A percentile compares a stretch with the other conserved stretches of the same genome.
These are phyloP conservation scores for Thelaira solivaga DNA, from an alignment of 2,888 invertebrate species.

Conservation along the genomic window DNA sequence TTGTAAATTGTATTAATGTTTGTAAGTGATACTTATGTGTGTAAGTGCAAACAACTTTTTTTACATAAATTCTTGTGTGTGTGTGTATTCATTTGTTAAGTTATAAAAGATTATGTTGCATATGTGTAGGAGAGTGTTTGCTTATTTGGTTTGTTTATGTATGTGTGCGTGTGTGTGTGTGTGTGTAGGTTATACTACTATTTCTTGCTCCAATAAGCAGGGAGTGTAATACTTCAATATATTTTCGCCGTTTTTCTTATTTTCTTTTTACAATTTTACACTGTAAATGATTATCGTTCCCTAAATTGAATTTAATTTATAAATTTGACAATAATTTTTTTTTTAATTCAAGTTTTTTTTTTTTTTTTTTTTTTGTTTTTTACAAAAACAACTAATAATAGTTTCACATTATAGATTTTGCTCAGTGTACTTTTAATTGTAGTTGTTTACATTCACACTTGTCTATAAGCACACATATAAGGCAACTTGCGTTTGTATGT, in stretches of 20 bases:
- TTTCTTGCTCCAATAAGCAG: constrained; percentile 47
- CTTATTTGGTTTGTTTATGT: background rate
- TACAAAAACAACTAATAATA: background rate
- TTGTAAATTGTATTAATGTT: constrained; percentile 36
- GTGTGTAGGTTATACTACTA: constrained; percentile 20
- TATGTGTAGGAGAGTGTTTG: background rate
- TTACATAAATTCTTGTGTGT: too few relatives aligned
- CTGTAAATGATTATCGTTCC: too few relatives aligned
- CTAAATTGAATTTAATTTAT: too few relatives aligned
- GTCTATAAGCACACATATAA: background rate
- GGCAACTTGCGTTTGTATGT: background rate
- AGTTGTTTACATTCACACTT: too few relatives aligned
- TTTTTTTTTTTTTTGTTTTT: background rate
- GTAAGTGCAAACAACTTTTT: background rate
- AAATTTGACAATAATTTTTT: too few relatives aligned
- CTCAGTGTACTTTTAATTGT: background rate
- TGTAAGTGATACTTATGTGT: constrained; percentile 46
- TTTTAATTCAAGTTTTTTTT: too few relatives aligned
- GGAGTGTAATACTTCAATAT: constrained; percentile 23
- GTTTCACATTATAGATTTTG: background rate
- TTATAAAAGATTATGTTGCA: background rate
- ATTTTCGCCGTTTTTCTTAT: too few relatives aligned
- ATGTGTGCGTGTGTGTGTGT: background rate
- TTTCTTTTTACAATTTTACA: background rate
- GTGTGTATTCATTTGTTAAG: background rate